Base-by-base conservation (phyloP, 2,888 invertebrate species). In the Plagiodera versicolora region DNA sequence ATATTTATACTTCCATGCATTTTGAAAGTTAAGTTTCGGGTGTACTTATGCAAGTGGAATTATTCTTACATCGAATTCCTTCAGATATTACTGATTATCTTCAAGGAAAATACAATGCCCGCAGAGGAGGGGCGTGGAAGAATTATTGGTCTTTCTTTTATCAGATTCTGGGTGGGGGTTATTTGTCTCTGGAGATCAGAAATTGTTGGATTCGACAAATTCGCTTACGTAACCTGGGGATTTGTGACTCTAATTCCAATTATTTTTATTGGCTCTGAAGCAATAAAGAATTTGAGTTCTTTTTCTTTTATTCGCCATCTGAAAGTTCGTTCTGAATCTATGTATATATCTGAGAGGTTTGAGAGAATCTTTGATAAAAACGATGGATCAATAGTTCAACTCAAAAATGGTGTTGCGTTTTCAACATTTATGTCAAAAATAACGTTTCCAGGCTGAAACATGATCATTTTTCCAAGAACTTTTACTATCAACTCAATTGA, bases 21-120 rank as follows among this genome's bases (percentile, higher is more conserved):
- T 11, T 32, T 9, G 2, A 32, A 32, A 32, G 24, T 69, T 71
- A 70, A 62, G 64, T 66, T 57, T 53, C 57, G 49, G 50, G 54
- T 39, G 14, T 9, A 57, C 17, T 57, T 57, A 57, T 51, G 67
- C 63, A 66, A 66, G 70, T 67, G 66, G 61, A 68, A 60, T 63
- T 72, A 72, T 73, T 70, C 71, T 69, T 70, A 71, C 68, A 73
- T 72, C 73, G 68, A 68, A 69, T 66, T 70, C 69, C 67, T 66
- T 63, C 59, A 64, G 67, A 66, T 66, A 64, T 68, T 69, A 71
- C 70, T 74, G 73, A 74, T 74, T 68, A 69, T 70, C 70, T 68
- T 56, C 49, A 57, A 63, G 61, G 67, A 68, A 71, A 70, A 70
- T 60, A 68, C 62, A 65, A 63, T 58, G 65, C 63, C 67, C 53